Evolutionary conservation across 1,140 invertebrate species (phyloP), one percentile per base, ranked within the genome.

Genomic region (Cotesia vestalis): DNA sequence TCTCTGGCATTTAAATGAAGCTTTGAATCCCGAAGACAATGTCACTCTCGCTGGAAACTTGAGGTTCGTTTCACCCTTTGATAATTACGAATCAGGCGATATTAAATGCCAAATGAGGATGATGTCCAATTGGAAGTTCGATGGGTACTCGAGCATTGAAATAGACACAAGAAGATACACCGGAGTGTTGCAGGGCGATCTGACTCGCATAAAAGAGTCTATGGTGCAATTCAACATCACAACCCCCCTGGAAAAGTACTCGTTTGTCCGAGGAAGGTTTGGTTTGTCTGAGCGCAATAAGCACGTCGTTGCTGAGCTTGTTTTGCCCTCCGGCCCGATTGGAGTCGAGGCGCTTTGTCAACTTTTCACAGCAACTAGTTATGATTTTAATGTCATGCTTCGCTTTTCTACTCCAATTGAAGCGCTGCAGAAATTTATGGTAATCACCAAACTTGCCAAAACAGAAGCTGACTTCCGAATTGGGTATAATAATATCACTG

Each of bases 361-460:
- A 40, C 74, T 92, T 2, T 88, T 92, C 3, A 89, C 89, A 4
- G 73, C 90, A 14, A 73, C 85, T 2, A 75, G 85, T 1, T 89
- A 89, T 55, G 88, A 93, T 78, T 94, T 94, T 78, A 89, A 94
- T 82, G 81, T 94, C 0, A 92, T 91, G 73, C 86, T 94, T 0
- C 89, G 91, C 70, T 75, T 94, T 1, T 92, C 92, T 0, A 90
- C 93, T 3, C 92, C 93, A 4, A 87, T 94, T 53, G 91, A 92
- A 62, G 86, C 90, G 55, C 81, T 94, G 6, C 90, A 90, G 71
- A 88, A 90, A 75, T 84, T 91, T 0, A 85, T 93, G 9, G 51
- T 92, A 2, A 86, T 90, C 1, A 91, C 89, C 0, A 92, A 92
- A 82, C 79, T 92, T 20, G 85, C 79, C 66, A 88, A 88, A 55